Evolutionary conservation across 2,797 vertebrate species (phyloP).

Genomic region (Gastrophryne carolinensis): DNA sequence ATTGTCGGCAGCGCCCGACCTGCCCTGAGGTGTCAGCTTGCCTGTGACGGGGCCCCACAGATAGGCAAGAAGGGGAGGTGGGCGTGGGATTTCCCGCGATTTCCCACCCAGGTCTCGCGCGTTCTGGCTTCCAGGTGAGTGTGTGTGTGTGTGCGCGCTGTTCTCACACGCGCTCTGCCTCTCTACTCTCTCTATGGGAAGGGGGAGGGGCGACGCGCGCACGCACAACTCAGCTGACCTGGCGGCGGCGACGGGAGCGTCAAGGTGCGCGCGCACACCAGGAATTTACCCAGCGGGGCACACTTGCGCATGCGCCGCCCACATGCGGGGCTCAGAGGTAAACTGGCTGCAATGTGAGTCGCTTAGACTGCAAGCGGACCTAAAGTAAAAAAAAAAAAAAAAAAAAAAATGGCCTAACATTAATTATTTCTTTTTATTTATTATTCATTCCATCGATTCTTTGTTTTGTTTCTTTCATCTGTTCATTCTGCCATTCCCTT

Average conservation of each 20-base stretch:
- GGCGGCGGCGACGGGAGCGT: neutral
- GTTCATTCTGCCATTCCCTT: too few relatives aligned
- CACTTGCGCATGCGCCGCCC: neutral
- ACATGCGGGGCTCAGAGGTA: too few relatives aligned
- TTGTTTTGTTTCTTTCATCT: too few relatives aligned
- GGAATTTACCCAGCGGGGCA: neutral
- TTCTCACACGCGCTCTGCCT: neutral
- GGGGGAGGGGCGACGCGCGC: conserved; percentile 11
- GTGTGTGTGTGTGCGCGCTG: conserved; percentile 21
- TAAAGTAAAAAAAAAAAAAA: too few relatives aligned
- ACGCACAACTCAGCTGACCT: conserved; percentile 23
- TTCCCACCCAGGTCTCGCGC: conserved; percentile 8
- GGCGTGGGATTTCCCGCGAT: too few relatives aligned
- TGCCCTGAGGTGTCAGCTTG: conserved; percentile 5
- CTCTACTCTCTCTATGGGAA: conserved; percentile 2
- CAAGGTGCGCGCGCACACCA: conserved; percentile 11
- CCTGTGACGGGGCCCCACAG: too few relatives aligned
- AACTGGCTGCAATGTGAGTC: too few relatives aligned
- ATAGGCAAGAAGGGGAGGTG: neutral
- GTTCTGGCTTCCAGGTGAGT: neutral
- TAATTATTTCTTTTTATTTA: too few relatives aligned
- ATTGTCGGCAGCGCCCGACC: neutral
- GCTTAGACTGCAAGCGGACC: too few relatives aligned
- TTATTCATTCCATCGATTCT: too few relatives aligned
- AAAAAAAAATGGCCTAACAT: too few relatives aligned